Conservation (phyloP, 2,888 invertebrate genomes). For the Amiota mariae region DNA sequence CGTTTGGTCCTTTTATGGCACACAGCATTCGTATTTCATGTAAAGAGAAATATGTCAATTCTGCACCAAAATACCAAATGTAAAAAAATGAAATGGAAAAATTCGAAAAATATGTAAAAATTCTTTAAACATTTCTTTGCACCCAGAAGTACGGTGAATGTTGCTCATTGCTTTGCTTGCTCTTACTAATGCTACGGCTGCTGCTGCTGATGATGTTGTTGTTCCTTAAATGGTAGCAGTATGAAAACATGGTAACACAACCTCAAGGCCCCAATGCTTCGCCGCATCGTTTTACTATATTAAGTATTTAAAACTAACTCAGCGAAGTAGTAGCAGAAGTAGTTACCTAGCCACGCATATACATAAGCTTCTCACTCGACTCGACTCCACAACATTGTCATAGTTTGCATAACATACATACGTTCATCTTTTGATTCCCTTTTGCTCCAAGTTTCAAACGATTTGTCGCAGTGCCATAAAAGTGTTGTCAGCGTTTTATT, state of each 20-base stretch:
- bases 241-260: background rate
- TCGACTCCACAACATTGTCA: slow-evolving; percentile 2
- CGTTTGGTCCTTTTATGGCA: slow-evolving; percentile 25
- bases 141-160: background rate
- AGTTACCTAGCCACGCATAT: background rate
- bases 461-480: slow-evolving; percentile 27
- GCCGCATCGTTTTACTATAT: background rate
- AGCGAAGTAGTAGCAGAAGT: background rate
- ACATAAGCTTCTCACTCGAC: no score
- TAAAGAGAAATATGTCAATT: slow-evolving; percentile 39
- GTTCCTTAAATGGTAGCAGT: background rate
- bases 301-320: slow-evolving; percentile 14
- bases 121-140: slow-evolving; percentile 9
- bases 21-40: slow-evolving; percentile 10
- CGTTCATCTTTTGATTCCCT: slow-evolving; percentile 38
- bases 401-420: slow-evolving; percentile 31
- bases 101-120: slow-evolving; percentile 13
- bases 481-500: slow-evolving; percentile 44
- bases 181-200: background rate
- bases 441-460: slow-evolving; percentile 23
- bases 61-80: background rate
- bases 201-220: background rate
- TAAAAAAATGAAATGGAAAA: background rate
- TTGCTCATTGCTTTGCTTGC: no score
- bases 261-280: background rate